Conservation (phyloP, 2,888 invertebrate genomes). For the Macropis europaea region DNA sequence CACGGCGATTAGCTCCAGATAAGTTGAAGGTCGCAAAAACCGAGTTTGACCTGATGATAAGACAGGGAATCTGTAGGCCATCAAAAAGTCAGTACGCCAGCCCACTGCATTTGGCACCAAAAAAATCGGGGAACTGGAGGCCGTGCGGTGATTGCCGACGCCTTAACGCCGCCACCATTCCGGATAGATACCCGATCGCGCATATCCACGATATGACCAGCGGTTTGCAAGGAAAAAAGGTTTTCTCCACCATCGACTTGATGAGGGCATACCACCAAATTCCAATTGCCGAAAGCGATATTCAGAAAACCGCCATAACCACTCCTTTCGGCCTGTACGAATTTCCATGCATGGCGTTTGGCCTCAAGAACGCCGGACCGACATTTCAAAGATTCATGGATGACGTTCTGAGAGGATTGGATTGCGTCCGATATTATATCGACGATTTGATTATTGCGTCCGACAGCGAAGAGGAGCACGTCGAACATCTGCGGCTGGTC, state of each 20-base stretch:
- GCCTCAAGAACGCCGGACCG: too few species aligned
- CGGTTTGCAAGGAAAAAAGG: background rate
- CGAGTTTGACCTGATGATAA: background rate
- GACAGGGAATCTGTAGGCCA: background rate
- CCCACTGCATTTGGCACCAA: background rate
- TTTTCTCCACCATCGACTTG: background rate
- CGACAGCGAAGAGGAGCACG: too few species aligned
- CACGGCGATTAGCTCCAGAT: background rate
- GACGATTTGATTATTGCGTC: too few species aligned
- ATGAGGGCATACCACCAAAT: too few species aligned
- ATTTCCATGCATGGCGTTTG: too few species aligned
- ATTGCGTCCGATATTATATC: too few species aligned
- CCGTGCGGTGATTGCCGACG: background rate
- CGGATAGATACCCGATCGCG: background rate
- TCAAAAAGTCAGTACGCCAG: background rate
- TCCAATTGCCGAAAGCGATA: too few species aligned
- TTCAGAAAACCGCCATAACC: too few species aligned
- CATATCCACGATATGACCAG: background rate
- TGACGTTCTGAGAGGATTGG: too few species aligned
- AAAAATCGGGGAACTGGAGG: background rate
- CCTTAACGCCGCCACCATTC: background rate
- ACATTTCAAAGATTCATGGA: too few species aligned
- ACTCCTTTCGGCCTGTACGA: too few species aligned
- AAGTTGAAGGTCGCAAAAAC: background rate
- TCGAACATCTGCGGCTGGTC: too few species aligned